phyloP scores from a whole-genome alignment of 2,888 invertebrate genomes.

The Schizotus pectinicornis region DNA sequence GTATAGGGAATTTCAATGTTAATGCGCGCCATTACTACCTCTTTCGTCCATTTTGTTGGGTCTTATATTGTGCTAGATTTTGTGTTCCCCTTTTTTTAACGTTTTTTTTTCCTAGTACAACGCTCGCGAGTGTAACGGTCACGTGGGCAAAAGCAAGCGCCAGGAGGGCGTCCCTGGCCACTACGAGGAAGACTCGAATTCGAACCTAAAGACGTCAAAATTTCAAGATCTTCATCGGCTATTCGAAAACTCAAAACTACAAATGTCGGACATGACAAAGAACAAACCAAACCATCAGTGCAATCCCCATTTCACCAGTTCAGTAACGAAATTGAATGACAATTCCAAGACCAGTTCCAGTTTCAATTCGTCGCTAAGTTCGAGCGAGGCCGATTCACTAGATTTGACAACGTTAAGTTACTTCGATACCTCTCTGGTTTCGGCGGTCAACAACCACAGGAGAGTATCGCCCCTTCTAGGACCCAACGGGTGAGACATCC shows the following conservation, averaged over 20 bases:
- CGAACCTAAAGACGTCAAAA: conserved; percentile 49
- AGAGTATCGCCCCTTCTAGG: conserved; percentile 50
- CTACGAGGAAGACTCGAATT: conserved; percentile 50
- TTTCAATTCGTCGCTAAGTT: conserved; percentile 2
- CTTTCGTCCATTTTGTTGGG: too few species aligned
- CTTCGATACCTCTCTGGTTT: conserved; percentile 4
- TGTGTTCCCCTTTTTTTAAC: too few species aligned
- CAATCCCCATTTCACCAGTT: conserved; percentile 31
- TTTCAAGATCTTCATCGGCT: conserved; percentile 44
- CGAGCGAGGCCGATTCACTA: too few species aligned
- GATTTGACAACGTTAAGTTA: too few species aligned
- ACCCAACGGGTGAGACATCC: conserved; percentile 52
- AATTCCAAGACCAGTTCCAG: conserved; percentile 11
- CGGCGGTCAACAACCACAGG: conserved; percentile 38
- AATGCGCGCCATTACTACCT: too few species aligned
- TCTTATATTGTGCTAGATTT: too few species aligned
- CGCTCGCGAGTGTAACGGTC: conserved; percentile 40
- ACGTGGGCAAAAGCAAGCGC: conserved; percentile 33
- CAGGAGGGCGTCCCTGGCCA: conserved; percentile 12
- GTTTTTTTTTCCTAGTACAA: conserved; percentile 43
- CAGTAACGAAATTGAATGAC: background rate
- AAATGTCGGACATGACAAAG: conserved; percentile 24
- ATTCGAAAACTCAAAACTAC: conserved; percentile 41
- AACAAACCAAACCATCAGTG: conserved; percentile 40
- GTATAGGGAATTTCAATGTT: too few species aligned